Percentiles rank a stretch among this genome's conserved stretches.
phyloP scores from a whole-genome alignment of 2,888 invertebrate genomes.

The Nycteola revayana region DNA sequence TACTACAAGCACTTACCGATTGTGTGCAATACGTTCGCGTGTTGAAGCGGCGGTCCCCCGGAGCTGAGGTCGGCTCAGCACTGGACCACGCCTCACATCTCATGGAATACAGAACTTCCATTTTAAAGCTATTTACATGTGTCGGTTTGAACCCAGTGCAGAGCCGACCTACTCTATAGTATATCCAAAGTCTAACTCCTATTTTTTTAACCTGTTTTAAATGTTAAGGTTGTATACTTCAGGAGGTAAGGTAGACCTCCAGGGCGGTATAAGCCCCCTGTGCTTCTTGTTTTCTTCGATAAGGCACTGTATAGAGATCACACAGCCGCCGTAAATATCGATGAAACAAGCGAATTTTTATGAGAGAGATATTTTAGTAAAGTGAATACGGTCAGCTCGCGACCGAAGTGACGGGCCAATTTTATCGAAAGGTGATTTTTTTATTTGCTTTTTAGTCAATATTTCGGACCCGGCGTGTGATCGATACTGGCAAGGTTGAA shows the following conservation, averaged over 20 bases:
- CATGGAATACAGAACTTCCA: slow-evolving; percentile 3
- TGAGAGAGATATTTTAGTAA: slow-evolving; percentile 54
- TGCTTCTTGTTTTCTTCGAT: slow-evolving; percentile 79
- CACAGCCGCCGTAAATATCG: slow-evolving; percentile 49
- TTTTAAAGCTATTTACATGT: slow-evolving; percentile 5
- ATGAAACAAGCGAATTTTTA: slow-evolving; percentile 39
- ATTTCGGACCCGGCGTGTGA: slow-evolving; percentile 48
- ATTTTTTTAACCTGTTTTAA: slow-evolving; percentile 81
- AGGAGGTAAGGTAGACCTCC: slow-evolving; percentile 51
- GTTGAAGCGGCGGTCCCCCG: slow-evolving; percentile 51
- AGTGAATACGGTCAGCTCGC: slow-evolving; percentile 28
- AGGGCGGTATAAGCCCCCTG: slow-evolving; percentile 66
- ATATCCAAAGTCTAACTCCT: slow-evolving; percentile 80
- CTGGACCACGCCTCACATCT: slow-evolving; percentile 9
- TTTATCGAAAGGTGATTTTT: slow-evolving; percentile 33
- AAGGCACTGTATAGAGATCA: slow-evolving; percentile 48
- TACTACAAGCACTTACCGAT: slow-evolving; percentile 22
- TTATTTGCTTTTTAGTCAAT: slow-evolving; percentile 39
- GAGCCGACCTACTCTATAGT: slow-evolving; percentile 49
- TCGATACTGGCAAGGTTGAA: slow-evolving; percentile 43
- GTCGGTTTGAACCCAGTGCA: slow-evolving; percentile 14
- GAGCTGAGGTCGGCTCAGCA: slow-evolving; percentile 39
- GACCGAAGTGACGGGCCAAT: slow-evolving; percentile 42
- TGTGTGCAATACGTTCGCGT: slow-evolving; percentile 38
- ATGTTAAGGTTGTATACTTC: slow-evolving; percentile 76